Evolutionary conservation across 2,797 vertebrate species (phyloP).

Genomic region (Dipus sagitta): DNA sequence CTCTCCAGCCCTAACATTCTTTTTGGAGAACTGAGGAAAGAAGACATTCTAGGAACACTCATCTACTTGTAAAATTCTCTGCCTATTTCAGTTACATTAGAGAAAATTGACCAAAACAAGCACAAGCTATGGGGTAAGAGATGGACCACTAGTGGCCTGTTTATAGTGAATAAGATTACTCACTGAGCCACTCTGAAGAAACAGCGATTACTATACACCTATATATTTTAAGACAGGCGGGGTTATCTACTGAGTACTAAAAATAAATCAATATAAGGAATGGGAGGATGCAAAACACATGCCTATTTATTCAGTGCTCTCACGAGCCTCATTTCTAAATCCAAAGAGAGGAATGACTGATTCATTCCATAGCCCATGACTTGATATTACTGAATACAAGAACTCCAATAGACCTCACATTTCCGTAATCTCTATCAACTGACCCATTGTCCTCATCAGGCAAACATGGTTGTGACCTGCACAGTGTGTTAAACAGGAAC

Average conservation of each 20-base stretch:
- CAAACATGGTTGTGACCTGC: background rate
- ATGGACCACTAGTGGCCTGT: background rate
- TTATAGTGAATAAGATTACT: constrained; percentile 14
- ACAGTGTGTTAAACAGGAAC: background rate
- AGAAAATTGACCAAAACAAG: background rate
- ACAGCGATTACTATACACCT: background rate
- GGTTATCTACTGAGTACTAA: background rate
- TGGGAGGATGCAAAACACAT: background rate
- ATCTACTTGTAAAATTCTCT: background rate
- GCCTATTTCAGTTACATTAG: constrained; percentile 6
- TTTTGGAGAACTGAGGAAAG: background rate
- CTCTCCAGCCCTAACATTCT: background rate
- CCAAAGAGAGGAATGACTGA: background rate
- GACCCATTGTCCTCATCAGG: background rate
- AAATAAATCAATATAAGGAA: background rate
- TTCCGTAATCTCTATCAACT: no score
- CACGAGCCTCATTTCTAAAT: no score
- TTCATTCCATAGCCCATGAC: background rate
- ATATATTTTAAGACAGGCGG: background rate
- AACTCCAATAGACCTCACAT: background rate
- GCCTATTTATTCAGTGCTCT: background rate
- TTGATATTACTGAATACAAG: background rate
- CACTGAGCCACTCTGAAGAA: background rate
- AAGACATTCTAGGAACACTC: background rate
- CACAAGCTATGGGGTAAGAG: background rate